Conservation (phyloP, 2,888 invertebrate species). For the Plagiodera versicolora region DNA sequence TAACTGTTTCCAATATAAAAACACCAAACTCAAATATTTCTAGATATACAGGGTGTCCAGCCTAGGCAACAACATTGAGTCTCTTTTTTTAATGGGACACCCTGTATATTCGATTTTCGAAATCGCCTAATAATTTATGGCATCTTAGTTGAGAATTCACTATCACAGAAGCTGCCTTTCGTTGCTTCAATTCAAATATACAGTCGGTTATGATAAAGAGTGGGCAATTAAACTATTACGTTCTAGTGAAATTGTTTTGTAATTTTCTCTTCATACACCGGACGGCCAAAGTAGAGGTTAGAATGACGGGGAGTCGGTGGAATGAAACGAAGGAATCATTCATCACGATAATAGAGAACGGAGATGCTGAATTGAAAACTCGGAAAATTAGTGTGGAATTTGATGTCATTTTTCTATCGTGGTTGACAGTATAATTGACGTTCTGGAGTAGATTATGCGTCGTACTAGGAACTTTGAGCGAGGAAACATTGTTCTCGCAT, state of each 20-base stretch:
- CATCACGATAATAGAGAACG: slow-evolving; percentile 3
- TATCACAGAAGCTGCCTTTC: not conserved
- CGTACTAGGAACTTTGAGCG: no score
- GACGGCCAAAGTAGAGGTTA: slow-evolving; percentile 21
- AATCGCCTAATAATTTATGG: not conserved
- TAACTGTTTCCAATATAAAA: no score
- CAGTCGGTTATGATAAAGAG: slow-evolving; percentile 4
- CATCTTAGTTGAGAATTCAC: not conserved
- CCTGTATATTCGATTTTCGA: no score
- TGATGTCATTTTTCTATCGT: no score
- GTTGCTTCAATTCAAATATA: not conserved
- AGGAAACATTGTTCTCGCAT: no score
- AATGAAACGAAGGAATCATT: slow-evolving; percentile 19
- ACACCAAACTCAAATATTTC: no score
- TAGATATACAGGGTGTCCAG: no score
- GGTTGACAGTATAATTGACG: no score
- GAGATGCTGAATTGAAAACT: not conserved
- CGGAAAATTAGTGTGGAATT: not conserved
- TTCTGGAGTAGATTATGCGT: no score
- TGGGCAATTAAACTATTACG: slow-evolving; percentile 7
- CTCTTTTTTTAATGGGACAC: no score
- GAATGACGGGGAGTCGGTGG: slow-evolving; percentile 17
- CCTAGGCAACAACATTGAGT: no score
- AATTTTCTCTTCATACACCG: slow-evolving; percentile 21
- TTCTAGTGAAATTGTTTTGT: slow-evolving; percentile 15